phyloP scores from a whole-genome alignment of 92 coral and sea anemone genomes.

The Plumapathes pennacea region DNA sequence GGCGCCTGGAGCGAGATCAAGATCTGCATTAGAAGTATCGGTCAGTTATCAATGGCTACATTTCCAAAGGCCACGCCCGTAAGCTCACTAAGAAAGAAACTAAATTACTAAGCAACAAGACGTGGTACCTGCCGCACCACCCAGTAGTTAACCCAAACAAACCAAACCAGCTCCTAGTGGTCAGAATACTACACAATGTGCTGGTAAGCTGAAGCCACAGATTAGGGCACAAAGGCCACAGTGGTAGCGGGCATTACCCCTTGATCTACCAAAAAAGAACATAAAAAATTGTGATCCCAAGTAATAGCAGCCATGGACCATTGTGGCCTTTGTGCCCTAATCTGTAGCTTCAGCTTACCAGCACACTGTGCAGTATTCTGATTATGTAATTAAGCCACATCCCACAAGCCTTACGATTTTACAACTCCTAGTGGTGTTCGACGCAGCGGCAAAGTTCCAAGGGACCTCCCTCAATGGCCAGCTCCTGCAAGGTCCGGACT shows the following conservation, averaged over 20 bases:
- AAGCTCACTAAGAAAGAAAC: slow-evolving; percentile 46
- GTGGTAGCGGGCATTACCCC: too few species aligned
- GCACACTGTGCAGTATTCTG: too few species aligned
- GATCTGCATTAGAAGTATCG: slow-evolving; percentile 51
- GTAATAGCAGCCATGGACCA: too few species aligned
- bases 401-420: too few species aligned
- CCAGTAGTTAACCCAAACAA: slow-evolving; percentile 58
- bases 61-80: slow-evolving; percentile 34
- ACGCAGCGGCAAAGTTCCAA: slow-evolving; percentile 44
- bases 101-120: slow-evolving; percentile 4
- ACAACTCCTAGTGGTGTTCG: slow-evolving; percentile 61
- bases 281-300: too few species aligned
- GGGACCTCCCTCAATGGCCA: slow-evolving; percentile 33
- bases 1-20: slow-evolving; percentile 34
- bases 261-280: too few species aligned
- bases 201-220: too few species aligned
- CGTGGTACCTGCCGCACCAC: slow-evolving; percentile 70
- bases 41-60: slow-evolving; percentile 34
- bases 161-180: slow-evolving; percentile 52
- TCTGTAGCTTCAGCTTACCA: too few species aligned
- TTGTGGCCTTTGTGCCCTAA: too few species aligned
- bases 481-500: slow-evolving; percentile 39
- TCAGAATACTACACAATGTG: too few species aligned
- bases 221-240: too few species aligned
- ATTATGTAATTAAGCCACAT: too few species aligned